phyloP scores from a whole-genome alignment of 2,113 vertebrate species.

The Fulmarus glacialis region DNA sequence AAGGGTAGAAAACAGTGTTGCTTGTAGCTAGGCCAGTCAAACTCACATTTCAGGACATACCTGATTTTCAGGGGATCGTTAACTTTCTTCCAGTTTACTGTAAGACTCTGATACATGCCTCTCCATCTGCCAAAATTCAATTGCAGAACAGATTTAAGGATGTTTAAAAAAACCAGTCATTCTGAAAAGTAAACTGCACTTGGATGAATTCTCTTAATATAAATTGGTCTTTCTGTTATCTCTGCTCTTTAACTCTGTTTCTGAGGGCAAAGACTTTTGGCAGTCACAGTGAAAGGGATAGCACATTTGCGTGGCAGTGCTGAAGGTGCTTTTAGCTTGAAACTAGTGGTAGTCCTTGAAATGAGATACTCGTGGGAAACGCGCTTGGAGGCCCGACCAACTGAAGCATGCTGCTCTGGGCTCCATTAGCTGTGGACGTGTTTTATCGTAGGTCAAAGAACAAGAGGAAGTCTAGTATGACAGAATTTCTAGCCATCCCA shows the following conservation, averaged over 20 bases:
- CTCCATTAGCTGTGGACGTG: neutral
- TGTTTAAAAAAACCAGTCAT: neutral
- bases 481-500: neutral
- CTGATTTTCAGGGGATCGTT: neutral
- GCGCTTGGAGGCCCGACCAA: neutral
- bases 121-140: neutral
- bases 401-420: neutral
- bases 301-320: neutral
- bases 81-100: neutral
- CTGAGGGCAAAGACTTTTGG: neutral
- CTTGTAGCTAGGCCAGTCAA: neutral
- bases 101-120: neutral
- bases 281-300: neutral
- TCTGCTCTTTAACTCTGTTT: neutral
- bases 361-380: neutral
- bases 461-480: neutral
- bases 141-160: neutral
- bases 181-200: neutral
- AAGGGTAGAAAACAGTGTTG: neutral
- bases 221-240: neutral
- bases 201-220: neutral
- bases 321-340: neutral
- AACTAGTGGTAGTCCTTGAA: neutral
- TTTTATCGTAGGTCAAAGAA: neutral
- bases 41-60: neutral